Evolutionary conservation across 2,113 vertebrate genomes (phyloP), one percentile per base, ranked within the genome.

Genomic region (Hypomesus transpacificus): DNA sequence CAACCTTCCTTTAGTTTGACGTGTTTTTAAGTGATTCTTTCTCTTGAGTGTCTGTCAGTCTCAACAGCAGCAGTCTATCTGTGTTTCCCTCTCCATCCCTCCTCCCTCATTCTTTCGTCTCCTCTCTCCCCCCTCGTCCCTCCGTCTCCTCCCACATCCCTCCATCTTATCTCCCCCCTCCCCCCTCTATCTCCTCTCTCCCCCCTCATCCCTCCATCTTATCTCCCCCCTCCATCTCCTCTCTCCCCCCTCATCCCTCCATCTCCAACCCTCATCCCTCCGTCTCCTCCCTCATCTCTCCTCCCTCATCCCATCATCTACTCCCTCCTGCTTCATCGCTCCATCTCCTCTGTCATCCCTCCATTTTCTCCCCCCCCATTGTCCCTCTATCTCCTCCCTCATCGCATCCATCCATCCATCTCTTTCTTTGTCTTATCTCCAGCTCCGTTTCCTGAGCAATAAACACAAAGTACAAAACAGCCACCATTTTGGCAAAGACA

Each of bases 401-500:
- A n/a, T 53, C 46, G 17, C 66, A 22, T n/a, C 13, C 66, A 4
- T 20, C n/a, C 22, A 7, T 46, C 22, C 21, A n/a, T 52, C 46
- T 61, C 16, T 16, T 14, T 7, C 31, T 24, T 13, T 52, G 11
- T 26, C 26, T 24, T 3, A 6, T 20, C 50, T 21, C 24, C 24
- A 16, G 34, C 28, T 20, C 28, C 22, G 31, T 21, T 62, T 74
- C 73, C 66, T 74, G 59, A 61, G 22, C 31, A 31, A 57, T 75
- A 71, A 66, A 76, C 74, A 67, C 28, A 13, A 34, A 34, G 57
- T 68, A 20, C 14, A 26, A 31, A 34, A 34, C 31, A 34, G 73
- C 66, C 66, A 69, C 66, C 73, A 69, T 75, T 69, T 69, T 69
- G 66, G 66, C 72, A 61, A 65, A 56, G 65, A 54, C 14, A 17